Evolutionary conservation across 2,797 vertebrate species (phyloP), one percentile per base, ranked within the genome.

Genomic region (Leptodactylus fallax): DNA sequence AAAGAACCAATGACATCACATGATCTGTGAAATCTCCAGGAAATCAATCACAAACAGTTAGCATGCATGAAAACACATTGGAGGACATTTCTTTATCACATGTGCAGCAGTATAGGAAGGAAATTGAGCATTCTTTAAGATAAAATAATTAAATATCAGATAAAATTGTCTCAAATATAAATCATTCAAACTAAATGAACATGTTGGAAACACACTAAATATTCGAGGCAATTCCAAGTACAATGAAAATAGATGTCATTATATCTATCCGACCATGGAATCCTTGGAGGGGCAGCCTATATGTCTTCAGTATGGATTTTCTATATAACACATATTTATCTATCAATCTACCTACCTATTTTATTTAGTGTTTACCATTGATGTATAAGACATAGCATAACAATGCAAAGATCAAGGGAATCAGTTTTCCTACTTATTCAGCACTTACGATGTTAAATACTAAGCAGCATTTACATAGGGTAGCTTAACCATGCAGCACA

Each of bases 1-100:
- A 83, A 83, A 27, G 17, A 69, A 56, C 49, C 10, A 53, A 83
- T 69, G 81, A 83, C 49, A 71, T 83, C 65, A 69, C 65, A 83
- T 71, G 65, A 27, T 25, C 10, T 83, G 81, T 55, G 63, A 69
- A 71, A 69, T 83, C 49, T 71, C 81, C 81, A 83, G 63, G 81
- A 83, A 83, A 69, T 83, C 78, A 58, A 60, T 60, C 65, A 36
- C 60, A 67, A 23, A n/a, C 56, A 36, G 49, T 82, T 82, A 82
- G 13, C n/a, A 69, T 27, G 63, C 81, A 71, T 19, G 47, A 36
- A 51, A 27, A 25, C 63, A 69, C 80, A 69, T 25, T 7, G 7
- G 6, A 69, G 25, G 9, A 21, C 45, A 76, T 76, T 51, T 12
- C 47, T 12, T 13, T 23, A 53, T 49, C 19, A 12, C 49, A 51